Base-by-base conservation (phyloP, 2,113 vertebrate genomes). In the Grallaria varia region DNA sequence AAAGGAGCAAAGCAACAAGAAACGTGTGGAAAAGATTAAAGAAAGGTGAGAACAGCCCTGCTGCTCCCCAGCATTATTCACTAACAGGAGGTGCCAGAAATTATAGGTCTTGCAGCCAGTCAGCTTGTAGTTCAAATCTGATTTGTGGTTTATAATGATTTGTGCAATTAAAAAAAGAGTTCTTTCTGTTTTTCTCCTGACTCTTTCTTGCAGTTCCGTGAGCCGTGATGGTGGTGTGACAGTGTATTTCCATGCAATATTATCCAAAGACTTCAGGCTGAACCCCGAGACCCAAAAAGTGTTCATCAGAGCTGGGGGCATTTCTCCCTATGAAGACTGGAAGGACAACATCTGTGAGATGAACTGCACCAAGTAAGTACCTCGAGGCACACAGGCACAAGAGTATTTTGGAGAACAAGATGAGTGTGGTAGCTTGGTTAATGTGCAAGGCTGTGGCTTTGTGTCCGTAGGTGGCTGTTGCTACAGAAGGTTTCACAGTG, bases 161-260 rank as follows among this genome's bases (percentile, higher is more conserved):
- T 79, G 14, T 79, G 30, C 23, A 52, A 11, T 62, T 63, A 15
- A 59, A 75, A 59, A 30, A 30, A 24, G 6, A 35, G 33, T 45
- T 59, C 7, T 64, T 64, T 33, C 17, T 42, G 0, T 60, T 52
- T 75, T 55, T 20, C 53, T 53, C 62, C 16, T 47, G 6, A 56
- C 40, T 44, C 25, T 28, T 55, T 21, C 17, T 50, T 50, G 25
- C 71, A 98, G 98, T 7, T 12, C 37, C 3, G 71, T 64, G 60
- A 52, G n/a, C 37, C 71, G 4, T 3, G 16, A 0, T 2, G 87
- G 96, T 20, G 96, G 96, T 4, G 74, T 99, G 66, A 98, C 64
- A 1, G 98, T 99, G 8, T 98, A 98, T 90, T 99, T 99, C 95
- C 99, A 99, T 14, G 99, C 99, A 0, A 89, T 99, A 75, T 66